These are phyloP conservation scores for Drosophila borealis DNA, from an alignment of 2,888 invertebrate species.

Conservation along the genomic window DNA sequence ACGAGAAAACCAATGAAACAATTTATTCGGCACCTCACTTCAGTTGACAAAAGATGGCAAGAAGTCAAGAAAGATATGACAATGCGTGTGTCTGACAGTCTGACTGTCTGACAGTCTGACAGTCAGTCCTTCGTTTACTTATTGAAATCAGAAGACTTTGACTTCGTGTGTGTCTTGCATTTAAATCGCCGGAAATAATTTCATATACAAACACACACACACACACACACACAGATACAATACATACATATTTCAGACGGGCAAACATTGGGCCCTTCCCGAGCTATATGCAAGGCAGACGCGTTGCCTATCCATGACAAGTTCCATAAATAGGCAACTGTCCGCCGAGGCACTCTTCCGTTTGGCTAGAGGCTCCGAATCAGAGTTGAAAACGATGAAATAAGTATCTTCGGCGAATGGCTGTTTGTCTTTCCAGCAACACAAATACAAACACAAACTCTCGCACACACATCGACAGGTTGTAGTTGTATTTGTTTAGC, in stretches of 20 bases:
- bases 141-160: conserved; percentile 55
- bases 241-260: conserved; percentile 13
- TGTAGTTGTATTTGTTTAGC: conserved; percentile 48
- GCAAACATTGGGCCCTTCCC: conserved; percentile 47
- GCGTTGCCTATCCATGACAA: conserved; percentile 56
- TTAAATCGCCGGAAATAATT: conserved; percentile 78
- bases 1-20: too few species aligned
- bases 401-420: conserved; percentile 37
- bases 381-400: conserved; percentile 56
- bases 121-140: conserved; percentile 38
- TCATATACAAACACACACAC: conserved; percentile 56
- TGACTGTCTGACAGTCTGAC: too few species aligned
- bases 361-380: conserved; percentile 41
- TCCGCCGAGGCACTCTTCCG: conserved; percentile 42
- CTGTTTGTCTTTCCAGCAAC: conserved; percentile 53
- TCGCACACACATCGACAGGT: conserved; percentile 6
- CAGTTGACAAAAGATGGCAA: conserved; percentile 1
- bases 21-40: neutral
- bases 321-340: conserved; percentile 75
- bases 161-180: conserved; percentile 76
- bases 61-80: neutral
- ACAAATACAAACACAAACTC: conserved; percentile 21
- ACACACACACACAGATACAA: conserved; percentile 8
- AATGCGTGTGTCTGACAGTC: too few species aligned
- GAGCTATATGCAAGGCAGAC: conserved; percentile 31